A percentile compares a stretch with the other conserved stretches of the same genome.
Conservation (phyloP, 1,140 invertebrate genomes). For the Piezodorus guildinii region DNA sequence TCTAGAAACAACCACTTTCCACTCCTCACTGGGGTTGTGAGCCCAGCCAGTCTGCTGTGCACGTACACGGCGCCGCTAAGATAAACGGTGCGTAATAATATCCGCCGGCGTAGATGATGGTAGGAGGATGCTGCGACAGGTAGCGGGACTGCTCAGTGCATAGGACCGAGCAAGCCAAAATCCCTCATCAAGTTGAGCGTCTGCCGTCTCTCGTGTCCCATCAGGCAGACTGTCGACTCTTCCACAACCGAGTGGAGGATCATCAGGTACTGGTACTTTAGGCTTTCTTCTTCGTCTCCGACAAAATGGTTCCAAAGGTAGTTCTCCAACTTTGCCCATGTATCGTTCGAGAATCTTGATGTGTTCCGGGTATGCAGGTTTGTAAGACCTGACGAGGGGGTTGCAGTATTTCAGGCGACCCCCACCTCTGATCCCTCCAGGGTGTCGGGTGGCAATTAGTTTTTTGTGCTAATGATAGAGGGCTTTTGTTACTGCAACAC, state of each 20-base stretch:
- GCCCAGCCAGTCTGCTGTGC: conserved; percentile 37
- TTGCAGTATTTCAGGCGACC: conserved; percentile 98
- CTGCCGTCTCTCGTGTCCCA: conserved; percentile 95
- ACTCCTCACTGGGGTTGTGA: conserved; percentile 11
- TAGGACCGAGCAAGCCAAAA: conserved; percentile 72
- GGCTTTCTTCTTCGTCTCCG: conserved; percentile 66
- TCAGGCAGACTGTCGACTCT: conserved; percentile 94
- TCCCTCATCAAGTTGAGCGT: conserved; percentile 84
- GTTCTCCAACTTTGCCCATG: conserved; percentile 83
- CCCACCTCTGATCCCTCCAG: conserved; percentile 97
- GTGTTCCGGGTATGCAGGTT: conserved; percentile 70
- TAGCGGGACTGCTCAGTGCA: conserved; percentile 54
- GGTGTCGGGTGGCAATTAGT: conserved; percentile 86
- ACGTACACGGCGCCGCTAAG: conserved; percentile 61
- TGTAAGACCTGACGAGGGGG: conserved; percentile 84
- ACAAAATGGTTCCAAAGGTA: conserved; percentile 97
- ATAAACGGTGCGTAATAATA: conserved; percentile 64
- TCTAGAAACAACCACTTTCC: too few species aligned
- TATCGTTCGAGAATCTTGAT: conserved; percentile 91
- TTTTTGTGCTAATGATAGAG: conserved; percentile 88
- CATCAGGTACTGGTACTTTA: conserved; percentile 92
- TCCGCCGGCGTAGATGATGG: conserved; percentile 48
- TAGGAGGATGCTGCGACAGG: conserved; percentile 38
- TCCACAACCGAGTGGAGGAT: conserved; percentile 89
- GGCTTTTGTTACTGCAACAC: conserved; percentile 67